Evolutionary conservation across 2,888 invertebrate species (phyloP).

Genomic region (Marronus borbonicus): DNA sequence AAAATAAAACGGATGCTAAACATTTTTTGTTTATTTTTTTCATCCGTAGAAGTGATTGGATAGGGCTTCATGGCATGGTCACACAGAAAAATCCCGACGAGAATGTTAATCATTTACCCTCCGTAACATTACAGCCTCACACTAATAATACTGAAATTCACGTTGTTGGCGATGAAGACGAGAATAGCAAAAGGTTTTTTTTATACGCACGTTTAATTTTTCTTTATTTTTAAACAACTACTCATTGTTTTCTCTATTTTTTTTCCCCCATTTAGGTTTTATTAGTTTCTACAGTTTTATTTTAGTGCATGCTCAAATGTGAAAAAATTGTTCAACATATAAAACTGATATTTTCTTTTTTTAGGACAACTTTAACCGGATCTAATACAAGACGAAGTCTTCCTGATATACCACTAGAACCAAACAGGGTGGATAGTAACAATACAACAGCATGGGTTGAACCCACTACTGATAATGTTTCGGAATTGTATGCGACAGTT

Average conservation of each 20-base stretch:
- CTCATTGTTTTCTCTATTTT: constrained; percentile 15
- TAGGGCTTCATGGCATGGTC: constrained; percentile 82
- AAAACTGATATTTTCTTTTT: constrained; percentile 16
- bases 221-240: constrained; percentile 42
- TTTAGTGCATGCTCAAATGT: constrained; percentile 10
- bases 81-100: constrained; percentile 81
- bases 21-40: constrained; percentile 51
- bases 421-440: constrained; percentile 66
- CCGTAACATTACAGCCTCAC: constrained; percentile 60
- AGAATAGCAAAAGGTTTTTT: constrained; percentile 69
- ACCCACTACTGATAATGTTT: constrained; percentile 80
- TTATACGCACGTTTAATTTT: neutral
- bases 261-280: neutral
- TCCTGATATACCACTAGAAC: constrained; percentile 85
- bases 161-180: constrained; percentile 55
- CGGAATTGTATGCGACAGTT: constrained; percentile 90
- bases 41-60: constrained; percentile 77
- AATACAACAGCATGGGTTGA: constrained; percentile 63
- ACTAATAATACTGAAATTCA: constrained; percentile 55
- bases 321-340: neutral
- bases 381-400: constrained; percentile 82
- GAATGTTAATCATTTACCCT: constrained; percentile 71
- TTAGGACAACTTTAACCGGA: constrained; percentile 68
- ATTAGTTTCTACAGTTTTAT: neutral
- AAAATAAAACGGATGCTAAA: constrained; percentile 25